Evolutionary conservation across 2,113 vertebrate species (phyloP), one percentile per base, ranked within the genome.

Genomic region (Lepisosteus osseus): DNA sequence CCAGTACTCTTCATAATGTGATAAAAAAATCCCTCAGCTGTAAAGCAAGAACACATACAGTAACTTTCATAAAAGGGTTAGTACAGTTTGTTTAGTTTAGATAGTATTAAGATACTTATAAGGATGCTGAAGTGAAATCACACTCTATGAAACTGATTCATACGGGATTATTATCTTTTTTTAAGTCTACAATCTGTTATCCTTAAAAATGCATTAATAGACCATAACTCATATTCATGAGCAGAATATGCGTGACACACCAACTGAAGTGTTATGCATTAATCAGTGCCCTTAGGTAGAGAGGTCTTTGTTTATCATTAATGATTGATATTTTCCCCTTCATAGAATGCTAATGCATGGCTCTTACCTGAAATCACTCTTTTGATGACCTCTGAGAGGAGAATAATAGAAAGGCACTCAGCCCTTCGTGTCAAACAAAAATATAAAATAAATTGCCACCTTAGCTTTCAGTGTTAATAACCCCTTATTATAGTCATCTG

Each of bases 261-360:
- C 43, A 63, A 75, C 65, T 69, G 75, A 82, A 76, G 78, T 72
- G 81, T 77, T 77, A 71, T 79, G 73, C 77, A 79, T 80, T 76
- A 79, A 80, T 83, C 79, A 80, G 75, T 56, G 62, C 73, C 67
- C 76, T 80, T 77, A 54, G 71, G 69, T 75, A 71, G 69, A 73
- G 76, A 78, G 70, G 73, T 62, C 51, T 29, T 70, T 69, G 74
- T 80, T 72, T 62, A 71, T 70, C 70, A 83, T 80, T 76, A 83
- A 83, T 80, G 75, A 83, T 77, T 79, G 70, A 80, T 83, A 65
- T 4, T 13, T 54, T 63, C 47, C 61, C 62, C 63, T 15, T 56
- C 68, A 76, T 40, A 40, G 13, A 54, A 62, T 14, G 61, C 44
- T 51, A 71, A 76, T 67, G 71, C 29, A 56, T 40, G 51, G 66